Conservation (phyloP, 2,888 invertebrate genomes). For the Papilio protenor region DNA sequence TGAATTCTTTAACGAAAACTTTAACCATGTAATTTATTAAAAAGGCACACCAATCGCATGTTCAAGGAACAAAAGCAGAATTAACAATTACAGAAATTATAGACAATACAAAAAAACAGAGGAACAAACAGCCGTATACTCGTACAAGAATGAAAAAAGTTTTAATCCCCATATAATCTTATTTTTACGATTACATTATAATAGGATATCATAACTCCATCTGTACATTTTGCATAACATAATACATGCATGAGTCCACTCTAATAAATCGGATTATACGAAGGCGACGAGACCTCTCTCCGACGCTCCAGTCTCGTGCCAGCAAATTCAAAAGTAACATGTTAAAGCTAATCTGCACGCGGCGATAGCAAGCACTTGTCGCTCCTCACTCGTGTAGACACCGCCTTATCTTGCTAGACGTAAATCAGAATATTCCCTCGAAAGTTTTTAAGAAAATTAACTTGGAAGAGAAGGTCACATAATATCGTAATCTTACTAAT, state of each 20-base stretch:
- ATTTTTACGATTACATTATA: neutral
- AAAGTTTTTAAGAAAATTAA: neutral
- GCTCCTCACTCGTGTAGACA: conserved; percentile 31
- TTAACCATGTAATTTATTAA: too few relatives aligned
- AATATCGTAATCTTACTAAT: too few relatives aligned
- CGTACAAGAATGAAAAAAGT: too few relatives aligned
- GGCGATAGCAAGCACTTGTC: conserved; percentile 30
- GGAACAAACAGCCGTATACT: too few relatives aligned
- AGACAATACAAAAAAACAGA: too few relatives aligned
- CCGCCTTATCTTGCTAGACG: conserved; percentile 34
- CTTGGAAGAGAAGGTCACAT: neutral
- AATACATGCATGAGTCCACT: conserved; percentile 65
- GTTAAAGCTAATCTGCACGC: conserved; percentile 29
- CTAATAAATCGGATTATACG: conserved; percentile 72
- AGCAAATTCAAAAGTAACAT: conserved; percentile 40
- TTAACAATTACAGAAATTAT: too few relatives aligned
- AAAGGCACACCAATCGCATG: too few relatives aligned
- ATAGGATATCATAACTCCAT: neutral
- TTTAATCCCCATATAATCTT: too few relatives aligned
- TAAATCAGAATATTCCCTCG: conserved; percentile 11
- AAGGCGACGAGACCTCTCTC: conserved; percentile 54
- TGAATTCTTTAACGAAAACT: too few relatives aligned
- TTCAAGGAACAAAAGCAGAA: too few relatives aligned
- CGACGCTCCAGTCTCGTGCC: conserved; percentile 49
- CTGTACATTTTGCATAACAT: conserved; percentile 50